Base-by-base conservation (phyloP, 2,797 vertebrate genomes). In the Myotis vivesi region DNA sequence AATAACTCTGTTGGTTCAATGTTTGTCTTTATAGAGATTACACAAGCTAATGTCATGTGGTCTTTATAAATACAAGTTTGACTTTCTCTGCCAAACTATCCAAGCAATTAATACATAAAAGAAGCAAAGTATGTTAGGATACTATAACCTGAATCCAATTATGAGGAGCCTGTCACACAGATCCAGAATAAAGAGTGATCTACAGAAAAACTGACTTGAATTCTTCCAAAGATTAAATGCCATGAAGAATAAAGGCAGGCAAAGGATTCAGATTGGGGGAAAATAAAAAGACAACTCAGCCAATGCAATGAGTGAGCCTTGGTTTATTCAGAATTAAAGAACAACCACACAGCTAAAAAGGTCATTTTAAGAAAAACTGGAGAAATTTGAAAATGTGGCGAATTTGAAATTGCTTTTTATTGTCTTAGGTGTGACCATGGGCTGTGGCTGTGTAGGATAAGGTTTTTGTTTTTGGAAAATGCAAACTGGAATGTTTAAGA, bases 11-110 rank as follows among this genome's bases (percentile, higher is more conserved):
- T 33, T 86, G 44, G 44, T 68, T 86, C 85, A 89, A 80, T 3
- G 1, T 87, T 85, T 94, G 55, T 92, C 84, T 55, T 94, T 77
- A 82, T 5, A 93, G 44, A 96, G 17, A 90, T 82, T 79, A 92
- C 11, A 89, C 62, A 79, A 59, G 41, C 38, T 41, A 87, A 88
- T 79, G 77, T 90, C 84, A 95, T 6, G 10, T 49, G 25, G 23
- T 66, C 46, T 85, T 68, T 64, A 20, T 69, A 94, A 85, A 92
- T 68, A 38, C 16, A 91, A 81, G 51, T 53, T 41, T 93, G 38
- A 85, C 44, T 92, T 95, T 96, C 33, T 85, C 73, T 83, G 44
- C 44, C 81, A 83, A 91, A 79, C n/a, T 72, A 83, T 1, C 8
- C 53, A 89, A 93, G 51, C 72, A 95, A 90, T 79, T 66, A 85